Conservation (phyloP, 2,113 vertebrate genomes). For the Clarias magur region DNA sequence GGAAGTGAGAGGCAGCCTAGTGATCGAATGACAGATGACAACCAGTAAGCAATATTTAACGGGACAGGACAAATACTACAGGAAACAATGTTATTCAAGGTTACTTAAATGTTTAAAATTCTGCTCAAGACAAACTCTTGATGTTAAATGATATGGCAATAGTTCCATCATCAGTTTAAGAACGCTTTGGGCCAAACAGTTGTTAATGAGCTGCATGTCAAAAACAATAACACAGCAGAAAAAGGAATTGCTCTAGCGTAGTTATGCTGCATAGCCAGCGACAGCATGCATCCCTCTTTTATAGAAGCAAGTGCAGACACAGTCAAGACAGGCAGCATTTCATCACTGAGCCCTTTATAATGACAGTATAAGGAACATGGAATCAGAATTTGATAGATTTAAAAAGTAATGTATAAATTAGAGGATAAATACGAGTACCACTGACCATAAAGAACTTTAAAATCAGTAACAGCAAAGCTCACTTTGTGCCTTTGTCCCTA, state of each 20-base stretch:
- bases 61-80: background rate
- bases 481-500: background rate
- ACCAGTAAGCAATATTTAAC: background rate
- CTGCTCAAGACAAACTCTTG: background rate
- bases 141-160: background rate
- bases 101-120: background rate
- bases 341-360: background rate
- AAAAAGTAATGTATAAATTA: background rate
- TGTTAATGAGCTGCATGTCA: background rate
- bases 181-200: background rate
- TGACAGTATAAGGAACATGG: background rate
- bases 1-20: background rate
- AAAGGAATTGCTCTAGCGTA: background rate
- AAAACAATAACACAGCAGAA: background rate
- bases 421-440: background rate
- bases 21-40: background rate
- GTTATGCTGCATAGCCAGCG: background rate
- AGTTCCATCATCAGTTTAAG: background rate
- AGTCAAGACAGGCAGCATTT: background rate
- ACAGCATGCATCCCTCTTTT: too few species aligned
- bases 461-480: background rate
- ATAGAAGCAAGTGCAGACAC: background rate
- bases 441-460: background rate
- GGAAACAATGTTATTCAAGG: background rate
- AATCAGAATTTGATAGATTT: background rate